Conservation (phyloP, 2,888 invertebrate species). For the Drosophila mayaguana region DNA sequence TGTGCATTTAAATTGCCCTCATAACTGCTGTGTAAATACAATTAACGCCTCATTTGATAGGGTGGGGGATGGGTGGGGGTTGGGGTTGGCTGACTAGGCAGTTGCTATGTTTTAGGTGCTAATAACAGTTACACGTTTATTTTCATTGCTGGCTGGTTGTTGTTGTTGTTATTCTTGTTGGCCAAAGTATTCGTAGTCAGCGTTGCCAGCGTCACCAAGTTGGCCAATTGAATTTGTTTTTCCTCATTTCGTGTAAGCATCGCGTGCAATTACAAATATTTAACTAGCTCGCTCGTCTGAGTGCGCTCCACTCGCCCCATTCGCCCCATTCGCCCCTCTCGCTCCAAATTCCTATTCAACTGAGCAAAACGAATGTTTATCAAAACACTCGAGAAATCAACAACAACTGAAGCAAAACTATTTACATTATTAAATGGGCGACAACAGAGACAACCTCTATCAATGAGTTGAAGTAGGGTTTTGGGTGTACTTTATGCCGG, state of each 20-base stretch:
- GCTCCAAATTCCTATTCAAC: conserved; percentile 42
- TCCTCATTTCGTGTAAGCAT: conserved; percentile 71
- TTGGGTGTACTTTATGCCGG: no score
- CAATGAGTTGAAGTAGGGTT: conserved; percentile 5
- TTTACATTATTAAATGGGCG: conserved; percentile 50
- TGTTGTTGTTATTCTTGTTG: conserved; percentile 26
- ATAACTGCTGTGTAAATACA: conserved; percentile 62
- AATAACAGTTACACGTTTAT: conserved; percentile 60
- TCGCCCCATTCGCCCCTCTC: conserved; percentile 6
- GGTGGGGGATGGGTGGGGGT: background rate
- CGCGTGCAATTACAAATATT: conserved; percentile 74
- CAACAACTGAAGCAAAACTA: conserved; percentile 48
- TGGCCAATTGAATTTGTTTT: conserved; percentile 50
- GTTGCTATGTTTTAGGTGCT: conserved; percentile 15
- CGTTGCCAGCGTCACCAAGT: conserved; percentile 20
- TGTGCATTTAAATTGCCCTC: conserved; percentile 28
- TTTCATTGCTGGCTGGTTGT: conserved; percentile 50
- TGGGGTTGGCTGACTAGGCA: background rate
- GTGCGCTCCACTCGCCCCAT: conserved; percentile 7
- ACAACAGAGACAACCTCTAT: background rate
- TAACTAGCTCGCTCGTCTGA: conserved; percentile 31
- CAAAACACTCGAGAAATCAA: conserved; percentile 54
- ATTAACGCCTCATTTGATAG: conserved; percentile 63
- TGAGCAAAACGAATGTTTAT: conserved; percentile 71
- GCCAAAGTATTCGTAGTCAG: conserved; percentile 6